Base-by-base conservation (phyloP, 2,113 vertebrate species). In the Pedionomus torquatus region DNA sequence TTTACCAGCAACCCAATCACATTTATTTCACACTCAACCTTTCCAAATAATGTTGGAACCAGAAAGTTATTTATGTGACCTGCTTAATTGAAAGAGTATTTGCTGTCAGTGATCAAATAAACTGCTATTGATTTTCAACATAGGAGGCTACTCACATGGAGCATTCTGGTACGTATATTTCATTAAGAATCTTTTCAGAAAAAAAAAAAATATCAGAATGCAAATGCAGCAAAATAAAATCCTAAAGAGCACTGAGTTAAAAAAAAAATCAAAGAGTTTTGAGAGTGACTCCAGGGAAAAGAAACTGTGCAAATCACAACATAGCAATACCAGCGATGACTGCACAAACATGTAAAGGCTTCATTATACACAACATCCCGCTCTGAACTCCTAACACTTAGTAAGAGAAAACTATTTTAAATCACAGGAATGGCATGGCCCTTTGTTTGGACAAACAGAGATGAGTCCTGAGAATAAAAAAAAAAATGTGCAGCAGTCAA, bases 81-180 rank as follows among this genome's bases (percentile, higher is more conserved):
- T 93, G 78, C 90, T 96, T 97, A 97, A 97, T 96, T 97, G 96
- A 97, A 97, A 97, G 95, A 97, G 90, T 76, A 95, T 97, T 97
- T 93, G 86, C 90, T 89, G 93, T 97, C 97, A 96, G 95, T 93
- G 92, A 97, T 96, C 97, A 97, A 97, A 97, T 97, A 96, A 97
- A 97, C 97, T 94, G 84, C 94, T 97, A 97, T 97, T 96, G 97
- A 97, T 97, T 93, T 93, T 89, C 93, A 92, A 54, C 89, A 83
- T 95, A 92, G 81, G 92, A 96, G 90, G 83, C 90, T 87, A 65
- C 84, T 94, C 82, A 87, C 71, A 83, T 3, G 15, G 86, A 93
- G 88, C 64, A 76, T 93, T 97, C 95, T 93, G 96, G 85, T 94
- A 75, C 8, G 0, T 91, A 96, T 96, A 96, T 95, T 96, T 97